phyloP scores from a whole-genome alignment of 2,113 vertebrate species.

The Galemys pyrenaicus region DNA sequence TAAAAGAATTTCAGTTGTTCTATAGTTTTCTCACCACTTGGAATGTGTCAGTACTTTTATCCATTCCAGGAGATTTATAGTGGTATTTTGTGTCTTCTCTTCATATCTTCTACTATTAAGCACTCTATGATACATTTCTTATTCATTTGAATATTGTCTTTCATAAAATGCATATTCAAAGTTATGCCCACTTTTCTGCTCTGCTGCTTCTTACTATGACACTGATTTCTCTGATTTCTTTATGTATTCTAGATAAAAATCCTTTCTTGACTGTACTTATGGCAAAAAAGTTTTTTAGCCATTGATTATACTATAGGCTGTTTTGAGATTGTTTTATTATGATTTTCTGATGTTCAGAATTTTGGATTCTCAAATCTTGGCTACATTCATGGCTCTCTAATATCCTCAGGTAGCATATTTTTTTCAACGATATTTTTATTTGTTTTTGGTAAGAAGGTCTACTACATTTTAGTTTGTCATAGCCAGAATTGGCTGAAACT shows the following conservation, averaged over 20 bases:
- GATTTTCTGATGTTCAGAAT: neutral
- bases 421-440: neutral
- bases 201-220: neutral
- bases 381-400: neutral
- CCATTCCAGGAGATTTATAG: too few species aligned
- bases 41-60: too few species aligned
- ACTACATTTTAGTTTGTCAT: neutral
- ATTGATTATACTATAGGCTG: neutral
- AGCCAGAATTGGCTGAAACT: neutral
- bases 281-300: neutral
- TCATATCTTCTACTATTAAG: neutral
- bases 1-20: neutral
- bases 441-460: neutral
- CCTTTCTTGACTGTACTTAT: neutral
- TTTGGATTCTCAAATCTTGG: neutral
- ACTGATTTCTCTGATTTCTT: conserved; percentile 32
- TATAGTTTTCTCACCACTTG: too few species aligned
- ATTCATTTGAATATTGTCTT: neutral
- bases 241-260: too few species aligned
- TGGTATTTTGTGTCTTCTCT: neutral
- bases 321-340: neutral
- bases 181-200: neutral
- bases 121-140: neutral
- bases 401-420: neutral
- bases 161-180: neutral